Evolutionary conservation across 2,113 vertebrate genomes (phyloP).

Genomic region (Struthidea cinerea): DNA sequence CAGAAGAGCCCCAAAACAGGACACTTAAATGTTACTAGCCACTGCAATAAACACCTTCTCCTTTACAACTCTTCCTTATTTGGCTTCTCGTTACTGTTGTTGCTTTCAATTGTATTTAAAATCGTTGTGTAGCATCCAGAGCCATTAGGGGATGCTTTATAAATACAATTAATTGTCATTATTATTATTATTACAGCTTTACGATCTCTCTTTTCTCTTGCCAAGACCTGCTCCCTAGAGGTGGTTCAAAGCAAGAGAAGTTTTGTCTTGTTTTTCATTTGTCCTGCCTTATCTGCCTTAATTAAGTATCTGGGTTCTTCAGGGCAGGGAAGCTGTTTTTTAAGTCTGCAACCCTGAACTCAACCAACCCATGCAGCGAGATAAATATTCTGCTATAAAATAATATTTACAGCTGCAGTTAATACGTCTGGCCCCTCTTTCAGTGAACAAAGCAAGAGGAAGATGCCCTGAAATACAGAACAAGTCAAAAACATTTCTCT

Average conservation of each 20-base stretch:
- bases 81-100: background rate
- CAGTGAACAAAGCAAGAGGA: background rate
- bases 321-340: conserved; percentile 20
- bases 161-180: conserved; percentile 61
- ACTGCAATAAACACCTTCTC: background rate
- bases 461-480: background rate
- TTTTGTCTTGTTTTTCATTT: conserved; percentile 54
- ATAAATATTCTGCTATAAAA: conserved; percentile 28
- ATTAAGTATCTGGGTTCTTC: conserved; percentile 21
- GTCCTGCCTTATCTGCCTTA: conserved; percentile 44
- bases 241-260: conserved; percentile 44
- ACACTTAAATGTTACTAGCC: background rate
- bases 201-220: conserved; percentile 48
- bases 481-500: background rate
- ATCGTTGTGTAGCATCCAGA: background rate
- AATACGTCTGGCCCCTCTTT: background rate
- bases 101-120: background rate
- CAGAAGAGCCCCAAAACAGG: background rate
- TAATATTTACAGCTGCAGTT: background rate
- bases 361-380: background rate
- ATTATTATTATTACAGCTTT: conserved; percentile 43
- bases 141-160: conserved; percentile 10
- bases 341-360: conserved; percentile 2
- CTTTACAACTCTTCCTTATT: background rate
- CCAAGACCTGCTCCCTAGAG: conserved; percentile 54